Percentiles rank a stretch among this genome's conserved stretches.
These are phyloP conservation scores for Troilus luridus DNA, from an alignment of 2,888 invertebrate genomes.

Conservation along the genomic window DNA sequence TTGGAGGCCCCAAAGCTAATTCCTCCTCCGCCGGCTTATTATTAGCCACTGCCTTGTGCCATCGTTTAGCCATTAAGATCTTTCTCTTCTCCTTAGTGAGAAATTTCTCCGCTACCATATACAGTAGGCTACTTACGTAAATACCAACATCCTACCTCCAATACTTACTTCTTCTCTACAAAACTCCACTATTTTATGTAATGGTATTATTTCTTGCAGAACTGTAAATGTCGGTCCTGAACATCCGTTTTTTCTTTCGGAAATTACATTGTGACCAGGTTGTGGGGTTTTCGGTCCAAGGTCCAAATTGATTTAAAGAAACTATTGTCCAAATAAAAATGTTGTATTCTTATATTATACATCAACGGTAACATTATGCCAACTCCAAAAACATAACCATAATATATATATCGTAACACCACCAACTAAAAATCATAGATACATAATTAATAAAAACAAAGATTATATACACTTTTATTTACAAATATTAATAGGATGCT, in stretches of 20 bases:
- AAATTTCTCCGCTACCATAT: slow-evolving; percentile 44
- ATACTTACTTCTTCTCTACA: neutral
- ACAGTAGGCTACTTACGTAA: slow-evolving; percentile 17
- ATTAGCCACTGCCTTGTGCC: slow-evolving; percentile 37
- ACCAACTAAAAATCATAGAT: too few relatives aligned
- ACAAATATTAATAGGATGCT: too few relatives aligned
- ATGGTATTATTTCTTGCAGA: neutral
- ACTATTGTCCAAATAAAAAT: too few relatives aligned
- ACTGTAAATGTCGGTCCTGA: neutral
- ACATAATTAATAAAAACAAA: too few relatives aligned
- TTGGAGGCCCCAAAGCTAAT: neutral
- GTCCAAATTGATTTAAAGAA: too few relatives aligned
- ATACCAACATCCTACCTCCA: neutral
- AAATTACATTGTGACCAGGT: too few relatives aligned
- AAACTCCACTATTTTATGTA: neutral
- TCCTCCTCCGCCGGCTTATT: slow-evolving; percentile 39
- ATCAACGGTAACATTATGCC: too few relatives aligned
- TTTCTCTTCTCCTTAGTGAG: slow-evolving; percentile 6
- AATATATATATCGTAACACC: too few relatives aligned
- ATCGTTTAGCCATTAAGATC: slow-evolving; percentile 35
- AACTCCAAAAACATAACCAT: too few relatives aligned
- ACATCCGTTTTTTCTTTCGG: neutral
- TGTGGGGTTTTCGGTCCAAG: too few relatives aligned
- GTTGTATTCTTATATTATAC: too few relatives aligned
- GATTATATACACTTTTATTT: too few relatives aligned